phyloP scores from a whole-genome alignment of 2,888 invertebrate genomes.

The Luffia ferchaultella region DNA sequence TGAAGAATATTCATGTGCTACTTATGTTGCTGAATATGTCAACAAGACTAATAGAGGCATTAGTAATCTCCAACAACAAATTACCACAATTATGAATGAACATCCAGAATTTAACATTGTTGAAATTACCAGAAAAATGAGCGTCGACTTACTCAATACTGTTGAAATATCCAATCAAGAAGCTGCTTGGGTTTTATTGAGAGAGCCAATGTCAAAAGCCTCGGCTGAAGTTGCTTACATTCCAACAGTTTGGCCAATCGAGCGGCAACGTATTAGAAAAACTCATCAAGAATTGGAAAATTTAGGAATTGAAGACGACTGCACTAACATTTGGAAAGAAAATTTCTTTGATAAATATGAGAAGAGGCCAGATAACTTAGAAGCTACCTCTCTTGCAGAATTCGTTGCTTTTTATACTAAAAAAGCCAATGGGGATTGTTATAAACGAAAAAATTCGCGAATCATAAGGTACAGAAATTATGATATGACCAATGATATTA shows the following conservation, averaged over 20 bases:
- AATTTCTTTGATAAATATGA: slow-evolving; percentile 38
- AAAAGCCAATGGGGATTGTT: slow-evolving; percentile 10
- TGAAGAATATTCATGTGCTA: slow-evolving; percentile 25
- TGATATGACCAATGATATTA: slow-evolving; percentile 23
- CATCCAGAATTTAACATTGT: slow-evolving; percentile 19
- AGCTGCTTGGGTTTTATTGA: slow-evolving; percentile 17
- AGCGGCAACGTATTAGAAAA: slow-evolving; percentile 29
- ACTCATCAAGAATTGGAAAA: slow-evolving; percentile 25
- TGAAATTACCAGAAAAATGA: slow-evolving; percentile 17
- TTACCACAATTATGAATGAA: slow-evolving; percentile 22
- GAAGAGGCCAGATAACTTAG: slow-evolving; percentile 28
- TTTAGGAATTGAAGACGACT: slow-evolving; percentile 25
- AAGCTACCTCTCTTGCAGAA: slow-evolving; percentile 28
- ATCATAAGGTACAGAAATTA: slow-evolving; percentile 31
- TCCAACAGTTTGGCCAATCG: slow-evolving; percentile 24
- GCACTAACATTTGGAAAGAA: slow-evolving; percentile 34
- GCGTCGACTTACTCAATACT: slow-evolving; percentile 25
- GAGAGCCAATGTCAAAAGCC: slow-evolving; percentile 17
- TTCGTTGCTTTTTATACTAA: slow-evolving; percentile 27
- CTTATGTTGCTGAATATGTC: slow-evolving; percentile 28
- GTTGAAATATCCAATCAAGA: slow-evolving; percentile 29
- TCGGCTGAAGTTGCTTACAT: slow-evolving; percentile 16
- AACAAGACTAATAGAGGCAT: slow-evolving; percentile 31
- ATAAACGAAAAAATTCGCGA: slow-evolving; percentile 18
- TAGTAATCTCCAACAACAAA: slow-evolving; percentile 24